Evolutionary conservation across 2,888 invertebrate genomes (phyloP), one percentile per base, ranked within the genome.

Genomic region (Mythimna impura): DNA sequence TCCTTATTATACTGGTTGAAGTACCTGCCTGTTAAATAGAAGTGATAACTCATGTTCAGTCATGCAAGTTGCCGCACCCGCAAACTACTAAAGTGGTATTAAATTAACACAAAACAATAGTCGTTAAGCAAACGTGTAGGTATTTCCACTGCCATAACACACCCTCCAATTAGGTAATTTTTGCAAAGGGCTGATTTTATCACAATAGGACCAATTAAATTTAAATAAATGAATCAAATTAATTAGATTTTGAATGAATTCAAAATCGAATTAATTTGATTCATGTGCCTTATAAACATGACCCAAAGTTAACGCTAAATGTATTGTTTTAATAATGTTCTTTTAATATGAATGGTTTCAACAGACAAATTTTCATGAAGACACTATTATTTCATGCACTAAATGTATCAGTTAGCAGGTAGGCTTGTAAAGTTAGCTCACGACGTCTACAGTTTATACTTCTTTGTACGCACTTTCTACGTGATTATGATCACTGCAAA

Each of bases 71-170:
- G 67, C 76, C 80, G 50, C 82, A 50, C 78, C 76, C 71, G n/a
- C 50, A 8, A 55, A 68, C 62, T 17, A 66, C 30, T 65, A 68
- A 47, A 66, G 54, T 62, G 34, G 54, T 67, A 72, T 66, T 60
- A 62, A 58, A 71, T 66, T 54, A 80, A 70, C 64, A 47, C 52
- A 34, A 70, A 80, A 50, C 55, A 61, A 20, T 58, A 36, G 52
- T 60, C 14, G 65, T 78, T 67, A 79, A 54, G 47, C 34, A 65
- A 74, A 77, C 66, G 34, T 63, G 22, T 30, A 30, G 30, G 30
- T 68, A 50, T 77, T 54, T 61, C 36, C 52, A 66, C 62, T 84
- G 64, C 17, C 36, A 66, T 25, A 61, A 65, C 71, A 73, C 85
- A 54, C 67, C 64, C 57, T 62, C 22, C 17, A 52, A 73, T 78